Evolutionary conservation across 2,113 vertebrate species (phyloP).

Genomic region (Strix aluco): DNA sequence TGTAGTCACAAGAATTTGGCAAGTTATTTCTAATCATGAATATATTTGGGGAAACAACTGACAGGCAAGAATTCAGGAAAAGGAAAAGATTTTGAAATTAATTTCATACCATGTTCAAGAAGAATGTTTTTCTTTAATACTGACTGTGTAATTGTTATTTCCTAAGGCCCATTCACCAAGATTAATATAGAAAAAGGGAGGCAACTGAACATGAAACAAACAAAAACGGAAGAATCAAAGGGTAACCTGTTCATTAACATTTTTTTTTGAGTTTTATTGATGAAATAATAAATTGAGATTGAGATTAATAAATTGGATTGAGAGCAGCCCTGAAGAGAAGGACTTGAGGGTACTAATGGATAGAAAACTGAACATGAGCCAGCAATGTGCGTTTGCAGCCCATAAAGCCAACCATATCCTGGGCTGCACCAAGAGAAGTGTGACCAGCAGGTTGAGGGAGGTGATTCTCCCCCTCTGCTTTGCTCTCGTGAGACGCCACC

Average conservation of each 20-base stretch:
- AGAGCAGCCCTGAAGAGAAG: too few relatives aligned
- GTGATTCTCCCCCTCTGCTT: too few relatives aligned
- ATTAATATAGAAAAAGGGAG: background rate
- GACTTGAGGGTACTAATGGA: too few relatives aligned
- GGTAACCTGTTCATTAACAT: background rate
- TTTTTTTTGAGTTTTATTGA: background rate
- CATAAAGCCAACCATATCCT: too few relatives aligned
- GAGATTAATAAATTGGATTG: too few relatives aligned
- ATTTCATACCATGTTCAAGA: background rate
- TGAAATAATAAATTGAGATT: background rate
- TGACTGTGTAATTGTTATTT: constrained; percentile 7
- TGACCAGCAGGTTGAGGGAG: too few relatives aligned
- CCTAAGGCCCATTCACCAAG: background rate
- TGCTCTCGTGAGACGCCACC: too few relatives aligned
- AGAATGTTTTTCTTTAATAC: constrained; percentile 1
- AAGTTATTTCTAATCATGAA: constrained; percentile 2
- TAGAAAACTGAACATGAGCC: too few relatives aligned
- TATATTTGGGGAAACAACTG: background rate
- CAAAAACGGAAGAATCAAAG: constrained; percentile 30
- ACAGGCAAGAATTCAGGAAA: background rate
- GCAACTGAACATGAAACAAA: constrained; percentile 4
- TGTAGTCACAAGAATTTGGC: background rate
- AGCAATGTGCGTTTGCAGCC: too few relatives aligned
- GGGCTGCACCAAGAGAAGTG: too few relatives aligned
- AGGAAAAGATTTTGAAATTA: background rate